Evolutionary conservation across 2,888 invertebrate species (phyloP), one percentile per base, ranked within the genome.

Genomic region (Caenorhabditis sp.): DNA sequence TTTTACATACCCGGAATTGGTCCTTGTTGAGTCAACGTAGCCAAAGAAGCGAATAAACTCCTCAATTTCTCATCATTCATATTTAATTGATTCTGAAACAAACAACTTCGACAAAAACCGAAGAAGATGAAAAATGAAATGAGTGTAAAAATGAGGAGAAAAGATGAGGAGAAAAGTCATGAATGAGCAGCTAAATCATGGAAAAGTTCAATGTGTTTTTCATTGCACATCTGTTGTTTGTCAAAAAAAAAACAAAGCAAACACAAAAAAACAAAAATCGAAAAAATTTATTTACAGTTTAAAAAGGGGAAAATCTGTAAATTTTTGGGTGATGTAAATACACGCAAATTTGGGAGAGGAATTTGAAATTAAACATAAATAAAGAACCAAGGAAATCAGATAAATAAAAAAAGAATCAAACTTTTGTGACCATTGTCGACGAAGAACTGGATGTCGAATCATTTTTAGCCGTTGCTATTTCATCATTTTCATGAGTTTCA

Each of bases 31-130:
- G 77, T 73, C 49, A 81, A 63, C n/a, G 71, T 77, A 10, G 78
- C 74, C 23, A 81, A 69, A 1, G 81, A 81, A 12, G 78, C 64
- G 58, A 81, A 81, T 27, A 81, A 62, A 57, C 67, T 74, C 54
- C 81, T 69, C 17, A 81, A 63, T 54, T 78, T 76, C 26, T 78
- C 76, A 38, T 78, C 81, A 36, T 78, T 67, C 81, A 81, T 81
- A 53, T 49, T 65, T n/a, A 53, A 21, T 8, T 20, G 1, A n/a
- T 3, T 23, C 8, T 23, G 25, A 53, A 53, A 53, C 25, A 53
- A 25, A 53, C 3, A 53, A 53, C 2, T 20, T 4, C 4, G 21
- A 53, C 8, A 21, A 21, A 53, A 17, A 50, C 4, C 5, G 20
- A 50, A 50, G n/a, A 20, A 50, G 50, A 50, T 8, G 17, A 50